Base-by-base conservation (phyloP, 2,888 invertebrate species). In the Microctonus hyperodae region DNA sequence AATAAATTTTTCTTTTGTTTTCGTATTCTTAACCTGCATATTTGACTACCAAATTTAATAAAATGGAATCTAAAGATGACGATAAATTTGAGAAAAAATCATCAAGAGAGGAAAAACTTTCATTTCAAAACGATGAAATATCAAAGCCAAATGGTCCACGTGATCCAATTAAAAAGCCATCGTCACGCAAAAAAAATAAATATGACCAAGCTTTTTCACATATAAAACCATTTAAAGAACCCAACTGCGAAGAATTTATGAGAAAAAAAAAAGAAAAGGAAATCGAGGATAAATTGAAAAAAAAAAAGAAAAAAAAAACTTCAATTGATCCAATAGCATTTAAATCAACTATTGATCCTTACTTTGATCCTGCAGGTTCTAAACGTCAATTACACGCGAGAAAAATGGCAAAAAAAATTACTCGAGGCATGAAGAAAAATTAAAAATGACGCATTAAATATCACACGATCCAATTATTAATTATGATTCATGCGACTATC, bases 331-430 rank as follows among this genome's bases (percentile, higher is more conserved):
- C 71, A 1, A 76, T 80, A 11, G 75, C 66, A 40, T 75, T 69
- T 13, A 71, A 72, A n/a, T 68, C 68, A 0, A 78, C 75, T 37
- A 71, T 76, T 13, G 81, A 81, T 70, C 81, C 81, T 0, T 72
- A 72, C 25, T 69, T 77, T 6, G 75, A 75, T 70, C 78, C 77
- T 0, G 37, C 59, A 0, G 57, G 74, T 9, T 76, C 81, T 4
- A 70, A 55, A 11, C 72, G 60, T 51, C 81, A 81, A 60, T 64
- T 63, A 1, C 65, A 60, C 4, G 78, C 76, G n/a, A 72, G 79
- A 22, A 74, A 74, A 50, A 69, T 70, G 22, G 67, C 68, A 3
- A 57, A 66, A 63, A 60, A 62, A 58, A 62, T 55, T 25, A 59
- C n/a, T 44, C 4, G 59, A 51, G 48, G 20, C 48, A n/a, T 10